phyloP scores from a whole-genome alignment of 2,113 vertebrate genomes.

The Vicugna pacos region DNA sequence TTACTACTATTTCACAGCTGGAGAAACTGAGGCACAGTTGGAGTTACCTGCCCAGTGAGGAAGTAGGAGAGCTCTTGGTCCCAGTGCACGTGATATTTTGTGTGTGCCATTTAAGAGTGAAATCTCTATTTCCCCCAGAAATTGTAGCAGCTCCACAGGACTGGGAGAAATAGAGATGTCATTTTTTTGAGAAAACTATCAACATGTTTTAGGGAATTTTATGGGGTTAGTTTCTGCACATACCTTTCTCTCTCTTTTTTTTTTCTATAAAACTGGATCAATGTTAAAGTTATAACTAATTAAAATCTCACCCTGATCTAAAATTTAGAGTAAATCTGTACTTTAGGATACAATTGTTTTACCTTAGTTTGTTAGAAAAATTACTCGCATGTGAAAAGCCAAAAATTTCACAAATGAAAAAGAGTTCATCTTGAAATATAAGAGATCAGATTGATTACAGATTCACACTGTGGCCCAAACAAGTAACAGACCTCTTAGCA shows the following conservation, averaged over 20 bases:
- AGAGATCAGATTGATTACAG: not conserved
- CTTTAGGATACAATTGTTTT: constrained; percentile 19
- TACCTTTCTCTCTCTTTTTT: not conserved
- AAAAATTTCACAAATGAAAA: not conserved
- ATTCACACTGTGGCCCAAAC: not conserved
- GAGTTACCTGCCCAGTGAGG: no score
- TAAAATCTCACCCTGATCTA: constrained; percentile 28
- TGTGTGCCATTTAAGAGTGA: no score
- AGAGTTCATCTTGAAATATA: not conserved
- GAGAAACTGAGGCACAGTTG: no score
- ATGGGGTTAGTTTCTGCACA: not conserved
- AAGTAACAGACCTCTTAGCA: not conserved
- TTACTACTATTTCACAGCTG: no score
- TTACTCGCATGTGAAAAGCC: not conserved
- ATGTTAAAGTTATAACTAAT: constrained; percentile 31
- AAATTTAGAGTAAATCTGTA: not conserved
- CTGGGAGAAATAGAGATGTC: no score
- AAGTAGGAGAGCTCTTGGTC: no score
- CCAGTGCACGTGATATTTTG: no score
- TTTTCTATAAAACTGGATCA: not conserved
- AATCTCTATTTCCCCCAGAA: no score
- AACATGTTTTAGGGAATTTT: not conserved
- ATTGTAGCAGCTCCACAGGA: no score
- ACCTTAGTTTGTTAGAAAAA: not conserved
- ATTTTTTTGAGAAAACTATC: constrained; percentile 15